Evolutionary conservation across 1,140 invertebrate species (phyloP).

Genomic region (Thaumetopoea pityocampa): DNA sequence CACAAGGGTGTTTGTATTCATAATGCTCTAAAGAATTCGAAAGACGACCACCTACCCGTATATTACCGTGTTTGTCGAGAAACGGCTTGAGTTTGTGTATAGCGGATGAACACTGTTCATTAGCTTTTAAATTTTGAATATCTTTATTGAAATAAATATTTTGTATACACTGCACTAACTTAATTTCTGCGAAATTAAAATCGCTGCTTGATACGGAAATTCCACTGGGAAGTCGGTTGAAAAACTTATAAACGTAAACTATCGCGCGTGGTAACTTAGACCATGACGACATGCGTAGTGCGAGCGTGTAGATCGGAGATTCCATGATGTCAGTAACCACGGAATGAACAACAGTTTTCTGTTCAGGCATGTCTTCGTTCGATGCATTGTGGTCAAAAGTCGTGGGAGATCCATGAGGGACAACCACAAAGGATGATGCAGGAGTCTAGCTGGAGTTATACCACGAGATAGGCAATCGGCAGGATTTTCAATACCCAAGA

Average conservation of each 20-base stretch:
- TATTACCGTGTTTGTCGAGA: constrained; percentile 8
- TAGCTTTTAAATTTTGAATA: constrained; percentile 6
- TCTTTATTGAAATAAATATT: constrained; percentile 16
- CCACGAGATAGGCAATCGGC: constrained; percentile 34
- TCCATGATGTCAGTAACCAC: background rate
- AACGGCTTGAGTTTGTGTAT: constrained; percentile 10
- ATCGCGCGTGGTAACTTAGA: constrained; percentile 2
- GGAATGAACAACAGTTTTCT: constrained; percentile 3
- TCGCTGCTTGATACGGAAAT: constrained; percentile 1
- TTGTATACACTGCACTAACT: constrained; percentile 4
- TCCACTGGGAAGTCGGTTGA: constrained; percentile 8
- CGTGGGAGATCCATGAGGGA: constrained; percentile 6
- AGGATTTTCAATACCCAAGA: constrained; percentile 33
- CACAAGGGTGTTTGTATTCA: background rate
- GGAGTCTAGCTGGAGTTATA: constrained; percentile 21
- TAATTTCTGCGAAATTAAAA: constrained; percentile 8
- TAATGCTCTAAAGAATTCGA: background rate
- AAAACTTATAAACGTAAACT: constrained; percentile 10
- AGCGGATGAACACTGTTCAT: background rate
- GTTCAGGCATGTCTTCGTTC: constrained; percentile 3
- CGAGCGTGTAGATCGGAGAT: background rate
- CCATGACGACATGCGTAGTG: constrained; percentile 8
- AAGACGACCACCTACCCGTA: constrained; percentile 11
- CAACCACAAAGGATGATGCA: constrained; percentile 29
- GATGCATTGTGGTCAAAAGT: too few species aligned